A percentile compares a stretch with the other conserved stretches of the same genome.
phyloP scores from a whole-genome alignment of 2,888 invertebrate species.

The Muscina levida region DNA sequence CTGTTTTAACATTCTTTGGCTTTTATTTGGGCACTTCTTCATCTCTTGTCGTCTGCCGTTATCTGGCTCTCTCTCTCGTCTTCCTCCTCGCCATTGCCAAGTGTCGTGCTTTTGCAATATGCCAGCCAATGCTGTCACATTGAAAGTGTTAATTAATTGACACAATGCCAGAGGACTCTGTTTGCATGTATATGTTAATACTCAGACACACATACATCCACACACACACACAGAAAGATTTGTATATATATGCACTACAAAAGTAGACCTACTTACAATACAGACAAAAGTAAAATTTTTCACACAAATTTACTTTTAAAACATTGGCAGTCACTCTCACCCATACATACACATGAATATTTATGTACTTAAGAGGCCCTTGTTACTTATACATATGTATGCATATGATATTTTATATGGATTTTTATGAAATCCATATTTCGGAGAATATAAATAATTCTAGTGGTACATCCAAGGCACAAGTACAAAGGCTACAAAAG shows the following conservation, averaged over 20 bases:
- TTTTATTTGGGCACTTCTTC: too few species aligned
- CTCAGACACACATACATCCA: background rate
- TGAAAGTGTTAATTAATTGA: slow-evolving; percentile 54
- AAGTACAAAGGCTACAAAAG: slow-evolving; percentile 8
- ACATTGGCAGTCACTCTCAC: too few species aligned
- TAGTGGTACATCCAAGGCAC: background rate
- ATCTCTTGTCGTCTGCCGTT: too few species aligned
- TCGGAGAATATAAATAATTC: slow-evolving; percentile 17
- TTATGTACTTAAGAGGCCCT: slow-evolving; percentile 6
- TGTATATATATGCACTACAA: background rate
- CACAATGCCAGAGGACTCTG: slow-evolving; percentile 41
- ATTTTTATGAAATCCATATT: slow-evolving; percentile 30
- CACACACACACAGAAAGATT: background rate
- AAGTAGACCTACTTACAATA: slow-evolving; percentile 1
- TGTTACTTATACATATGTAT: too few species aligned
- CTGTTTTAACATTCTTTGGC: background rate
- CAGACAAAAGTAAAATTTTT: background rate
- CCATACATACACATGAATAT: background rate
- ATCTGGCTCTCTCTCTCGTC: slow-evolving; percentile 9
- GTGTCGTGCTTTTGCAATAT: slow-evolving; percentile 1
- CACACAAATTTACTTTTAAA: too few species aligned
- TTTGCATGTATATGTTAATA: background rate
- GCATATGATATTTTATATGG: slow-evolving; percentile 30
- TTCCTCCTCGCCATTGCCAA: background rate
- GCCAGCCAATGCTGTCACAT: slow-evolving; percentile 40